Base-by-base conservation (phyloP, 2,797 vertebrate genomes). In the Pseudopleuronectes americanus region DNA sequence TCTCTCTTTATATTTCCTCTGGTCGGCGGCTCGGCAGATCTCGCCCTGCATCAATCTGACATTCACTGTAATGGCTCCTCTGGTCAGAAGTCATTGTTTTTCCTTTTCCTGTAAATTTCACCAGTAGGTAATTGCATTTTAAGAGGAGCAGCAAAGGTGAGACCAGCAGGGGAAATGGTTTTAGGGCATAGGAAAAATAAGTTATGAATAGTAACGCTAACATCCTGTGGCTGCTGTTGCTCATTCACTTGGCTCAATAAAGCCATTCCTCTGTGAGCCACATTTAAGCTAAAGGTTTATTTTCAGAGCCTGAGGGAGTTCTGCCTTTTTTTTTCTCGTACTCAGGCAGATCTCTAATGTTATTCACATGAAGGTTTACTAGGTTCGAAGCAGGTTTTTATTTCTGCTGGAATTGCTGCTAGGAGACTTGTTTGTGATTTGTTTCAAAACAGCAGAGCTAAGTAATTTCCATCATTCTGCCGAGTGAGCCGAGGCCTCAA, bases 271-370 rank as follows among this genome's bases (percentile, higher is more conserved):
- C 79, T 75, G 85, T 89, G 81, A 89, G 90, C 87, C 92, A 91
- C 92, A 88, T 92, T 92, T 90, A 91, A 91, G 89, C 85, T 88
- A 88, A 90, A 90, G 85, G 81, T 90, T 92, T 91, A 89, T 90
- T 92, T 90, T 86, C 82, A 86, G 84, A 76, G 85, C 91, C 79
- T 73, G 59, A 70, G 89, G 89, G 87, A 88, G 77, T 83, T 84
- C 65, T 75, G 72, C 23, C 23, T 55, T 77, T 70, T 77, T 54
- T 61, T 81, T 68, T 63, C 23, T 76, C 64, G 71, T 52, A 85
- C 80, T 79, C 62, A 81, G 47, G 75, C 85, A 87, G 80, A 13
- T 86, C 86, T 85, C 77, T 85, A 80, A 84, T 90, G 86, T 85
- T 88, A 74, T 86, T 90, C 87, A 90, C 84, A 83, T 82, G 71